These are phyloP conservation scores for Eucera pruinosa DNA, from an alignment of 2,888 invertebrate genomes.

Conservation along the genomic window DNA sequence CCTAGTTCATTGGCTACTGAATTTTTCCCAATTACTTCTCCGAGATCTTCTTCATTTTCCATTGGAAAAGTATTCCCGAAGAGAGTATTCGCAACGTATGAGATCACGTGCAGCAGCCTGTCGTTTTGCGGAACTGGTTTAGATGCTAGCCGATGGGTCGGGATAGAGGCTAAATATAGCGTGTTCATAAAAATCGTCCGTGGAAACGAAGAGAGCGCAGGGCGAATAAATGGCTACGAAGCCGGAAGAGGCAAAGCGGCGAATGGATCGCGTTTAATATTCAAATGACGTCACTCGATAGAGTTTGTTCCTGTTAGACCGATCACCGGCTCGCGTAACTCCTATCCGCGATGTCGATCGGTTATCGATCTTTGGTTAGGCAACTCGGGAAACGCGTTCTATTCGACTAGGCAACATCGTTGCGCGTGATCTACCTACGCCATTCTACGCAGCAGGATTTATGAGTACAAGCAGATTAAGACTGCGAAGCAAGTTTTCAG, in stretches of 20 bases:
- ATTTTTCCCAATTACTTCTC: background rate
- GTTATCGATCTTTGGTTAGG: conserved; percentile 58
- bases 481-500: conserved; percentile 42
- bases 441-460: conserved; percentile 55
- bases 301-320: conserved; percentile 32
- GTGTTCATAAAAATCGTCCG: background rate
- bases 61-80: background rate
- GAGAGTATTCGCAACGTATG: background rate
- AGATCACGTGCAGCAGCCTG: conserved; percentile 3
- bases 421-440: conserved; percentile 68
- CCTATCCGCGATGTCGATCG: conserved; percentile 49
- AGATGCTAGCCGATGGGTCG: conserved; percentile 8
- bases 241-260: conserved; percentile 31
- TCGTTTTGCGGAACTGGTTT: conserved; percentile 20
- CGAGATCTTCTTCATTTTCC: background rate
- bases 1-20: background rate
- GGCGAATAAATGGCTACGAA: conserved; percentile 4
- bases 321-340: conserved; percentile 35
- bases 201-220: background rate
- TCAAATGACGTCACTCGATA: conserved; percentile 29
- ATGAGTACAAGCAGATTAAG: conserved; percentile 59
- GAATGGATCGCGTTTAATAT: conserved; percentile 26
- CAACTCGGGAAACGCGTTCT: conserved; percentile 28
- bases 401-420: conserved; percentile 48
- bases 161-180: conserved; percentile 21